Evolutionary conservation across 2,888 invertebrate genomes (phyloP), one percentile per base, ranked within the genome.

Genomic region (Danaus chrysippus): DNA sequence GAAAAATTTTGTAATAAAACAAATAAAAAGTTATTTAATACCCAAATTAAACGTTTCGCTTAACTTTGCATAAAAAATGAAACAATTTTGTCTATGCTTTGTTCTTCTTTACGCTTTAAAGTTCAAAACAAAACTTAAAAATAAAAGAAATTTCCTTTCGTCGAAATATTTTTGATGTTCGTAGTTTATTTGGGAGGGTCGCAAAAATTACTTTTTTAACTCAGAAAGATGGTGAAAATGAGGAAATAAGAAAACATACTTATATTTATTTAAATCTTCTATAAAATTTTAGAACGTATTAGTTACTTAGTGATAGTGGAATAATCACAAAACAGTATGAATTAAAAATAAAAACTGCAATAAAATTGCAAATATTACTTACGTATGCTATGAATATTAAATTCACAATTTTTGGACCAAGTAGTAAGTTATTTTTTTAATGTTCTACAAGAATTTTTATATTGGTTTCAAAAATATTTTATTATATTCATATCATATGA

Each of bases 51-150:
- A 9, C 6, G 11, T n/a, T 43, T 43, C 46, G 13, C 10, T 15
- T 10, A 46, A 46, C 46, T 46, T 46, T 46, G 6, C 15, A 13
- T 13, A 44, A 44, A 59, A 59, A 62, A 56, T 41, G 13, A 43
- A 53, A 56, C 53, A 54, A 44, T 54, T 59, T 17, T 13, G 19
- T 63, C 13, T 56, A n/a, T 34, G 41, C 59, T 63, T 61, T 63
- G 52, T 34, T 55, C 49, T 43, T 34, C 46, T 58, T 44, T 56
- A 17, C 52, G 59, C 59, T 59, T 52, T 19, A 55, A 52, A 56
- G 15, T 56, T 19, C 56, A 23, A 59, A 63, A 59, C 59, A 59
- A 63, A 59, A 53, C 52, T 56, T 59, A 53, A 59, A 53, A 59
- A 59, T 52, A 34, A 44, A 11, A 11, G 44, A 63, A 53, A 53